Evolutionary conservation across 2,113 vertebrate genomes (phyloP).

Genomic region (Eolophus roseicapilla): DNA sequence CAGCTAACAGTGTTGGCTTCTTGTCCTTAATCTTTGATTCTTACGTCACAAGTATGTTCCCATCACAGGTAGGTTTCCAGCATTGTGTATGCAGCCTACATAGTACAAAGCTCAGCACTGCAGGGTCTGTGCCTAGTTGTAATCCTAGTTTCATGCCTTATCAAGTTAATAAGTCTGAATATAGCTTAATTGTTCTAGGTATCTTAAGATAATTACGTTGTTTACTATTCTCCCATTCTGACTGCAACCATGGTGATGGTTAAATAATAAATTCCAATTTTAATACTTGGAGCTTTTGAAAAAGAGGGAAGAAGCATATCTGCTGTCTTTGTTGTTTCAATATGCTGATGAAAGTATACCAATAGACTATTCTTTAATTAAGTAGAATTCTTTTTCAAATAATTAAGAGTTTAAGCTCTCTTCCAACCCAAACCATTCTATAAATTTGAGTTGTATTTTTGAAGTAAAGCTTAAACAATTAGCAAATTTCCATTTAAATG

Average conservation of each 20-base stretch:
- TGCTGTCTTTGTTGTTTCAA: neutral
- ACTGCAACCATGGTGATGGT: neutral
- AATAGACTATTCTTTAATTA: neutral
- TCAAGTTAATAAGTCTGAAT: neutral
- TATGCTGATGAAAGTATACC: neutral
- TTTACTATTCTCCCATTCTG: neutral
- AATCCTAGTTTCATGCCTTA: neutral
- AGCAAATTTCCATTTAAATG: neutral
- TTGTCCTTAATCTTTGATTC: neutral
- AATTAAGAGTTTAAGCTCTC: neutral
- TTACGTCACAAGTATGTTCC: neutral
- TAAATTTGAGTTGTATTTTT: neutral
- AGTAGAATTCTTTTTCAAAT: neutral
- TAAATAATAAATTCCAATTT: neutral
- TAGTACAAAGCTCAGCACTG: neutral
- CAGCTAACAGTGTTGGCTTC: neutral
- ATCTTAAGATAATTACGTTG: neutral
- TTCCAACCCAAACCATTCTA: neutral
- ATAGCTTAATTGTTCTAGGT: neutral
- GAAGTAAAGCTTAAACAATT: neutral
- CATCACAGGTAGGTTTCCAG: neutral
- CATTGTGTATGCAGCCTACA: neutral
- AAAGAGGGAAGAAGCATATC: neutral
- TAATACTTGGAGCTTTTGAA: neutral
- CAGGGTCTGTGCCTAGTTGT: neutral